Conservation (phyloP, 2,113 vertebrate genomes). For the Oncorhynchus clarkii region DNA sequence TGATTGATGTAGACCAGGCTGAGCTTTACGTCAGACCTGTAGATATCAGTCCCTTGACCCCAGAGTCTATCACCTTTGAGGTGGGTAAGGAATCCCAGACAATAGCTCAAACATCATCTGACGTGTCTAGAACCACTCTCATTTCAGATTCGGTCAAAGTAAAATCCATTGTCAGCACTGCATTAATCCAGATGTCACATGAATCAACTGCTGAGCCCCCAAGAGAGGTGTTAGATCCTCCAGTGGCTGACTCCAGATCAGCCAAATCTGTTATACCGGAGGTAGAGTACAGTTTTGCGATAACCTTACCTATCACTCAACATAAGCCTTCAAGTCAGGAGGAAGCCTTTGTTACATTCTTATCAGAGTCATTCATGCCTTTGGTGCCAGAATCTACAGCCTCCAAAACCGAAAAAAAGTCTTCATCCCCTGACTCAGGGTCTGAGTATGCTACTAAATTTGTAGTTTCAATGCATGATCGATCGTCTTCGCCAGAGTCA, state of each 20-base stretch:
- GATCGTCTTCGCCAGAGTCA: slow-evolving; percentile 49
- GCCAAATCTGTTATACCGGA: not conserved
- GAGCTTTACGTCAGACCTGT: slow-evolving; percentile 24
- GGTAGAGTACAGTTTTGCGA: slow-evolving; percentile 20
- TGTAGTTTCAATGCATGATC: slow-evolving; percentile 12
- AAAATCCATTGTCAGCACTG: not conserved
- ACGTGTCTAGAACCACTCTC: not conserved
- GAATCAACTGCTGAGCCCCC: slow-evolving; percentile 39
- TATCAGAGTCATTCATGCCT: not conserved
- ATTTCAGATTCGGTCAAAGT: slow-evolving; percentile 11
- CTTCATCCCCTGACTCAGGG: slow-evolving; percentile 30
- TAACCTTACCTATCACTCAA: slow-evolving; percentile 12
- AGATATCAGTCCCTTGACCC: not conserved
- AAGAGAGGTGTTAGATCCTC: slow-evolving; percentile 4
- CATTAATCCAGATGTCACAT: slow-evolving; percentile 47
- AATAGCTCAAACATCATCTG: slow-evolving; percentile 3
- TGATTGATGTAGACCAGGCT: slow-evolving; percentile 23
- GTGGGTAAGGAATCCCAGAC: not conserved
- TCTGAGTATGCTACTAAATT: slow-evolving; percentile 20
- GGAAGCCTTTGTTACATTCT: not conserved
- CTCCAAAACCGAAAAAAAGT: not conserved
- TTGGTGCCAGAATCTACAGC: slow-evolving; percentile 6
- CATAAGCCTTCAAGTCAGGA: slow-evolving; percentile 16
- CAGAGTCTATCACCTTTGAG: not conserved
- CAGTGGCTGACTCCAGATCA: slow-evolving; percentile 13